These are phyloP conservation scores for Drosophila crucigera DNA, from an alignment of 2,888 invertebrate genomes.

Conservation along the genomic window DNA sequence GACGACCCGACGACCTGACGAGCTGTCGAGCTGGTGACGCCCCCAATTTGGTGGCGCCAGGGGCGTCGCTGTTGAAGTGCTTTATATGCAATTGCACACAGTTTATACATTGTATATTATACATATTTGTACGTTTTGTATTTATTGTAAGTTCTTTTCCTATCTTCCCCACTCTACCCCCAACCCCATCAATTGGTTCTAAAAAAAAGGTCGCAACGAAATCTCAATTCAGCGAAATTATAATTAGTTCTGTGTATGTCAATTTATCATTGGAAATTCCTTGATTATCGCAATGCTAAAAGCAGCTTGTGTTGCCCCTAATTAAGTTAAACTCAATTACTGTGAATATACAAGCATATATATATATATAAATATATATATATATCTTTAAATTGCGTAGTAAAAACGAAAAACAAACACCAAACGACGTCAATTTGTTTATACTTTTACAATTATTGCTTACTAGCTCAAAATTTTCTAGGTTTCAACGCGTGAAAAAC, in stretches of 20 bases:
- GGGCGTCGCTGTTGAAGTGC: constrained; percentile 57
- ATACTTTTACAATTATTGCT: not conserved
- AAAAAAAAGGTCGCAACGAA: constrained; percentile 10
- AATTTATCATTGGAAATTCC: constrained; percentile 33
- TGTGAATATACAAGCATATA: constrained; percentile 62
- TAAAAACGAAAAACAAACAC: constrained; percentile 35
- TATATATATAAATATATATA: constrained; percentile 26
- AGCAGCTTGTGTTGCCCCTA: constrained; percentile 55
- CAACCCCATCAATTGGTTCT: constrained; percentile 28
- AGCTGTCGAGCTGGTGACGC: constrained; percentile 29
- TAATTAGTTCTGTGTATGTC: constrained; percentile 37
- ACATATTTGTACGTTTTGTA: constrained; percentile 78
- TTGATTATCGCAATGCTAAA: constrained; percentile 45
- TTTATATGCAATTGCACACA: constrained; percentile 73
- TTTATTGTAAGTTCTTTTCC: constrained; percentile 70
- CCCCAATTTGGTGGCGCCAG: constrained; percentile 1
- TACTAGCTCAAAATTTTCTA: not conserved
- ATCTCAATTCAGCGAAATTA: constrained; percentile 45
- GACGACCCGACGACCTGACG: not conserved
- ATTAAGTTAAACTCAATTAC: constrained; percentile 65
- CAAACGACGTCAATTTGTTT: not conserved
- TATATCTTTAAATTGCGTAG: constrained; percentile 51
- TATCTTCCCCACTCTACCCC: not conserved
- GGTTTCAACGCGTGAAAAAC: not conserved
- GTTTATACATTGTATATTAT: constrained; percentile 76